phyloP scores from a whole-genome alignment of 2,888 invertebrate genomes.

The Parnassius smintheus region DNA sequence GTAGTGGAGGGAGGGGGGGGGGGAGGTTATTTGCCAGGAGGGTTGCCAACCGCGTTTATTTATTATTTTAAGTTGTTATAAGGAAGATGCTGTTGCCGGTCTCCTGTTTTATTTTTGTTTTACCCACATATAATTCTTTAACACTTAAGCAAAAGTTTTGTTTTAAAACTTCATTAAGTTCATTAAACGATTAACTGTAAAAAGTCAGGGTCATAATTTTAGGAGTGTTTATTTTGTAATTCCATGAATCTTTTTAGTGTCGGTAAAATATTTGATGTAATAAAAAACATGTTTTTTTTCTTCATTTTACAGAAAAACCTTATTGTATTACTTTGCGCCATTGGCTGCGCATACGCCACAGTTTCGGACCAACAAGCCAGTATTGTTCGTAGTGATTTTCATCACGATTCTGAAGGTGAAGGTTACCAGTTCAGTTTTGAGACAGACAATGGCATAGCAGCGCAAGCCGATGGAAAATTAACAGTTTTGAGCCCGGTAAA shows the following conservation, averaged over 20 bases:
- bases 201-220: not conserved
- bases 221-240: constrained; percentile 3
- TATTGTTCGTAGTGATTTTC: constrained; percentile 32
- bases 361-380: constrained; percentile 31
- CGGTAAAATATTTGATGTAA: not conserved
- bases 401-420: constrained; percentile 56
- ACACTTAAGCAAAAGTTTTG: too few relatives aligned
- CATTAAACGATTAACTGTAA: too few relatives aligned
- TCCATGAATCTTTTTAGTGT: constrained; percentile 3
- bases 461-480: constrained; percentile 73
- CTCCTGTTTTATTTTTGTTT: too few relatives aligned
- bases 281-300: constrained; percentile 1
- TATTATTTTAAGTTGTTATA: too few relatives aligned
- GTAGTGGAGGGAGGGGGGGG: too few relatives aligned
- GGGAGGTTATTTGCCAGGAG: too few relatives aligned
- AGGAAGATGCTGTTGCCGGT: too few relatives aligned
- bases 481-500: constrained; percentile 42
- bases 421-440: constrained; percentile 73
- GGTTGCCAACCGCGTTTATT: too few relatives aligned
- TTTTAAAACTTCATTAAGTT: too few relatives aligned
- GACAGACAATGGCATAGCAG: constrained; percentile 81
- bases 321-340: constrained; percentile 41
- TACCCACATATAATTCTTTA: too few relatives aligned
- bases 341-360: constrained; percentile 43
- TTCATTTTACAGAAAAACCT: constrained; percentile 42